Conservation (phyloP, 1,140 invertebrate species). For the Lepidurus apus region DNA sequence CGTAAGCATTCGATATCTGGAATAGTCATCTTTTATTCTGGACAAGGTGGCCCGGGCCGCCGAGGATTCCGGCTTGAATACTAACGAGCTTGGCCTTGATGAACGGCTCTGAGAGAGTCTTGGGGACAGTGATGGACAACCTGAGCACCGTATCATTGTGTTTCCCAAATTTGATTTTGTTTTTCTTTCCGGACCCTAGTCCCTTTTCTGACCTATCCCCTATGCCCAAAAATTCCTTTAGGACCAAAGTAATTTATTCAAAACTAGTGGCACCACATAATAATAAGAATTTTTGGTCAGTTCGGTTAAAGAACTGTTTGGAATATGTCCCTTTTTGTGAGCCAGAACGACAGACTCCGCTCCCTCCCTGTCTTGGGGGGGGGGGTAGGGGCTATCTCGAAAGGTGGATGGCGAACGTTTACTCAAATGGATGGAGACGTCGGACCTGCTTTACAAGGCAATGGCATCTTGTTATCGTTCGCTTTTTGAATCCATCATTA, state of each 20-base stretch:
- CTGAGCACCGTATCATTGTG: neutral
- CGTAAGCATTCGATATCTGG: constrained; percentile 4
- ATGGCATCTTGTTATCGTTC: constrained; percentile 16
- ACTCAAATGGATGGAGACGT: constrained; percentile 11
- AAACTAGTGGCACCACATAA: neutral
- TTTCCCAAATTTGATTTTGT: neutral
- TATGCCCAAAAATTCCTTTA: no score
- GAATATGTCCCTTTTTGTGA: neutral
- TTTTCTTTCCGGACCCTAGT: neutral
- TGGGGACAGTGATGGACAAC: constrained; percentile 16
- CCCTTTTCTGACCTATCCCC: neutral
- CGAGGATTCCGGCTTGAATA: neutral
- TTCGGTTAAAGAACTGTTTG: neutral
- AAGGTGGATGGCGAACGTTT: neutral
- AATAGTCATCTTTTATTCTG: constrained; percentile 22
- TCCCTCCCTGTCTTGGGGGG: neutral
- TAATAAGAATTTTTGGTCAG: neutral
- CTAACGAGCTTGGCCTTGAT: constrained; percentile 17
- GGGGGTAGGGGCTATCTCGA: neutral
- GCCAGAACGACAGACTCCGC: neutral
- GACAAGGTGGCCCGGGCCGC: neutral
- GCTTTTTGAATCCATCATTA: neutral
- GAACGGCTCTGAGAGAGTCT: neutral
- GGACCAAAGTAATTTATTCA: neutral
- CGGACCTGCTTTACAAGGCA: constrained; percentile 14